phyloP scores from a whole-genome alignment of 2,888 invertebrate genomes.

The Drosophila siamana region DNA sequence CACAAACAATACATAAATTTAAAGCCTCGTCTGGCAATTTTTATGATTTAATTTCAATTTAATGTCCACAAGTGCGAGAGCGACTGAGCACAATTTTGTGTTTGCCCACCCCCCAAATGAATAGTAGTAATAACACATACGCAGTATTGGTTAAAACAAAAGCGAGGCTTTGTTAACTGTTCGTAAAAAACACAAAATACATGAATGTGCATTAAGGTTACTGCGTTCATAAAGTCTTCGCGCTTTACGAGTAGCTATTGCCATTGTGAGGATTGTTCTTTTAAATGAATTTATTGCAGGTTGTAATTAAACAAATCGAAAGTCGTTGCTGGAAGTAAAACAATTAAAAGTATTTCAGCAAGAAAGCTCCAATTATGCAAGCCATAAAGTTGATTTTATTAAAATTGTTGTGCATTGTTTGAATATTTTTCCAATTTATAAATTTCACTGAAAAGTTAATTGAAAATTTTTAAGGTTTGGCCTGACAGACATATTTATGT shows the following conservation, averaged over 20 bases:
- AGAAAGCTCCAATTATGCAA: background rate
- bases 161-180: conserved; percentile 36
- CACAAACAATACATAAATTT: conserved; percentile 28
- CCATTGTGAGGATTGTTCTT: background rate
- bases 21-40: conserved; percentile 66
- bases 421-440: conserved; percentile 19
- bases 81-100: background rate
- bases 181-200: conserved; percentile 1
- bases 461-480: conserved; percentile 72
- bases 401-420: conserved; percentile 3
- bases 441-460: conserved; percentile 61
- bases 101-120: background rate
- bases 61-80: conserved; percentile 30
- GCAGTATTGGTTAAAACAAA: conserved; percentile 22
- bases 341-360: background rate
- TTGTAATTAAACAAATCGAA: background rate
- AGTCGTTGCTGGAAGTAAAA: background rate
- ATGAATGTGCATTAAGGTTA: conserved; percentile 15
- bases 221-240: conserved; percentile 13
- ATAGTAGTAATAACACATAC: background rate
- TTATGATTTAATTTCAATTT: conserved; percentile 66
- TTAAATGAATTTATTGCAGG: background rate
- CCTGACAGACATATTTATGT: conserved; percentile 53
- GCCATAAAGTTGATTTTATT: background rate
- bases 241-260: conserved; percentile 4